Base-by-base conservation (phyloP, 2,113 vertebrate genomes). In the Cyanistes caeruleus region DNA sequence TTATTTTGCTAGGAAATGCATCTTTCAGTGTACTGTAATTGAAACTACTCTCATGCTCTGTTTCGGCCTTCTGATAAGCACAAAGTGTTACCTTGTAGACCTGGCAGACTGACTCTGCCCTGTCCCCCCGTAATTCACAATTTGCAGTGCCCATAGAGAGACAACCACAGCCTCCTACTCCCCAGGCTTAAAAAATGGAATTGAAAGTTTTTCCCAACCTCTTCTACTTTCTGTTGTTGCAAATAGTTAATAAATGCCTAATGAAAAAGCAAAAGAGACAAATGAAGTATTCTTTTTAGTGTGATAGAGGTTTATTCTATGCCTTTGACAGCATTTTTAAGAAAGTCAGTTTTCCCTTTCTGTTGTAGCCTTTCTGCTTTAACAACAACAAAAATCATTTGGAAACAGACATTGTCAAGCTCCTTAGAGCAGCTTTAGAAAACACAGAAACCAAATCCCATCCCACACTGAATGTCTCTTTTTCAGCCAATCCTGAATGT, bases 1-100 rank as follows among this genome's bases (percentile, higher is more conserved):
- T 96, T 84, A 74, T 95, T 96, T 92, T 93, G 33, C 75, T 77
- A 70, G 59, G 46, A 73, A 94, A 87, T 28, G 21, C 44, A 60
- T 55, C 63, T 86, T 94, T 69, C 51, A 60, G 31, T 37, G 39
- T 63, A 67, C 67, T 65, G 17, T 67, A 83, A 83, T 58, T 70
- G 84, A 88, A 85, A 77, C 43, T 73, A 46, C 51, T 69, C 27
- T 82, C 22, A 43, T 53, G 79, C 46, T 77, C 51, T 67, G 41
- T 72, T 90, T 90, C 20, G 8, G 55, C 33, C 59, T 96, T 94
- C 46, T 84, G 73, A 56, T 90, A 84, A 75, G 49, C n/a, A 51
- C 31, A 27, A 63, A 56, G 39, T 13, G 30, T 67, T 91, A 70
- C 55, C 67, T 43, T 77, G 22, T 56, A 70, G 68, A 90, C 81